Base-by-base conservation (phyloP, 2,888 invertebrate species). In the Macrosiphum euphorbiae region DNA sequence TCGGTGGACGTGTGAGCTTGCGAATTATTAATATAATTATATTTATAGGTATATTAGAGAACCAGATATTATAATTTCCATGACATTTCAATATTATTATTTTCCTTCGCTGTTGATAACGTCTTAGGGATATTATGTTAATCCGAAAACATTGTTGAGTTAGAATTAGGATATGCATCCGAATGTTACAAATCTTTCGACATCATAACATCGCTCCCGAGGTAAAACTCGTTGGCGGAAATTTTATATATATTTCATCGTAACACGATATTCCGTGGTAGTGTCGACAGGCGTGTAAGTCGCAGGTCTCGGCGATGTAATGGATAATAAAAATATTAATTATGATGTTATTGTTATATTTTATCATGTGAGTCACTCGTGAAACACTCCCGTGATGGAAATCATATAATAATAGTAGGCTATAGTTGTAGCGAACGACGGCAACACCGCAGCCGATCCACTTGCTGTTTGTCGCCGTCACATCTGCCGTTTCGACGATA, bases 401-500 rank as follows among this genome's bases (percentile, higher is more conserved):
- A 78, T 78, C n/a, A 67, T 67, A 78, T 67, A 78, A 78, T 78
- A 78, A 78, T 20, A 78, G 24, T 55, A 24, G 55, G 26, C 24
- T 26, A 50, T 50, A 26, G 58, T n/a, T n/a, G n/a, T 58, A 58
- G 58, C 58, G 58, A 58, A 78, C 78, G 35, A 78, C 78, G 78
- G 78, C 78, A 35, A 78, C 78, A 20, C 20, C 35, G 78, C 78
- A 78, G 78, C 20, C 35, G 20, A 41, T 78, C 78, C 78, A 78
- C 78, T 78, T 78, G 78, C 35, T 35, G 78, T 78, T 78, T 35
- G 78, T 86, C 44, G 26, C 86, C 47, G 16, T 3, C 78, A 78
- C 88, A 88, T 88, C 88, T 88, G 88, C 35, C 35, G 88, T 88
- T 52, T 88, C 52, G 52, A 35, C 35, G 16, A 41, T 78, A 35